Percentiles rank a stretch among this genome's conserved stretches.
Conservation (phyloP, 2,888 invertebrate genomes). For the Willowsia nigromaculata region DNA sequence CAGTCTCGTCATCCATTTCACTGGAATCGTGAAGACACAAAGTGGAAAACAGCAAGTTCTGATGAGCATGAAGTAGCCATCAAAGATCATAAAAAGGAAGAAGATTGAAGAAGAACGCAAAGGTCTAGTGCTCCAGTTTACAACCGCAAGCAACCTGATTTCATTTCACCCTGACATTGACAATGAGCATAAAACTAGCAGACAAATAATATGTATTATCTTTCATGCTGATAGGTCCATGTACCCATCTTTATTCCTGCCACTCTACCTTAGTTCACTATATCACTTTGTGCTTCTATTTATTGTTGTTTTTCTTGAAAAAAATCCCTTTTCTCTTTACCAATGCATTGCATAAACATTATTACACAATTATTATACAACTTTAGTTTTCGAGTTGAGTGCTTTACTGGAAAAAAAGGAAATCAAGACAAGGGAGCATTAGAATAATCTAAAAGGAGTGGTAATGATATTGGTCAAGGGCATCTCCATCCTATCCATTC, state of each 20-base stretch:
- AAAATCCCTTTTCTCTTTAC: neutral
- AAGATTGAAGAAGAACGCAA: neutral
- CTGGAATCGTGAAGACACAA: too few relatives aligned
- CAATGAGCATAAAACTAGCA: slow-evolving; percentile 28
- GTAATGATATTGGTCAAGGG: slow-evolving; percentile 60
- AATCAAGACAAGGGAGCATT: neutral
- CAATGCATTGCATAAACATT: neutral
- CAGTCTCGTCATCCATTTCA: too few relatives aligned
- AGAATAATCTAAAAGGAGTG: neutral
- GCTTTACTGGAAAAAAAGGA: neutral
- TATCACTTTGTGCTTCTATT: too few relatives aligned
- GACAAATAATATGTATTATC: neutral
- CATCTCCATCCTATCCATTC: neutral
- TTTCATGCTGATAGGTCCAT: neutral
- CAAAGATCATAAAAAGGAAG: slow-evolving; percentile 1
- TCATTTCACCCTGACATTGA: slow-evolving; percentile 61
- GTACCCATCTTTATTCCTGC: neutral
- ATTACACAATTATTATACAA: slow-evolving; percentile 33
- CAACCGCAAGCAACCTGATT: slow-evolving; percentile 6
- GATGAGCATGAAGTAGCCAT: neutral
- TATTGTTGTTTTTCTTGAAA: neutral
- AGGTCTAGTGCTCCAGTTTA: slow-evolving; percentile 29
- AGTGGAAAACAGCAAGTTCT: neutral
- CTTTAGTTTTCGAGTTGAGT: too few relatives aligned
- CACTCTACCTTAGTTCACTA: too few relatives aligned